phyloP scores from a whole-genome alignment of 2,888 invertebrate genomes.

The Drosophila hamatofila region DNA sequence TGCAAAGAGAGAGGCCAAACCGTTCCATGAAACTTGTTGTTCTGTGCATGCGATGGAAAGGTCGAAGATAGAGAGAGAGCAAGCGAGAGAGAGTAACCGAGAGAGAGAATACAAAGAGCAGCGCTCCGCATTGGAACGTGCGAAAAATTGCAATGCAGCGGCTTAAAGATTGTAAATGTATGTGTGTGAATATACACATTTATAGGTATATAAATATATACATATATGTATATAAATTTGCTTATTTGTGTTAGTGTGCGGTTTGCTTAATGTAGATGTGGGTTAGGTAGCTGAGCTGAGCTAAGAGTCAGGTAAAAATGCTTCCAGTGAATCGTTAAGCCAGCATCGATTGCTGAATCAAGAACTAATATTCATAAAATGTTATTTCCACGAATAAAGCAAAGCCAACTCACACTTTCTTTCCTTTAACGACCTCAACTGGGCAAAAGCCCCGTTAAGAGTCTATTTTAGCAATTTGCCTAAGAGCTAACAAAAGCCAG shows the following conservation, averaged over 20 bases:
- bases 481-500: constrained; percentile 23
- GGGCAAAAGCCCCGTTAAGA: constrained; percentile 14
- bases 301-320: constrained; percentile 36
- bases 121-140: constrained; percentile 55
- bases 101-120: constrained; percentile 3
- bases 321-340: constrained; percentile 15
- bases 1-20: constrained; percentile 31
- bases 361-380: constrained; percentile 21
- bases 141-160: constrained; percentile 67
- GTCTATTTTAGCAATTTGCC: constrained; percentile 34
- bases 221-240: background rate
- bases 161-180: constrained; percentile 13
- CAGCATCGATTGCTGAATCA: constrained; percentile 15
- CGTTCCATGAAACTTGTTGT: background rate
- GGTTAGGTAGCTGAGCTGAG: constrained; percentile 33
- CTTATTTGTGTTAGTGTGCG: constrained; percentile 1
- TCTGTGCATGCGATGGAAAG: constrained; percentile 30
- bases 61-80: constrained; percentile 14
- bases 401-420: constrained; percentile 21
- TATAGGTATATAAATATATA: background rate
- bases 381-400: constrained; percentile 22
- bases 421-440: background rate
- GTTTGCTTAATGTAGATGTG: background rate
- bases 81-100: background rate
- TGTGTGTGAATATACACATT: constrained; percentile 1